A percentile compares a stretch with the other conserved stretches of the same genome.
These are phyloP conservation scores for Dynastes tityus DNA, from an alignment of 2,888 invertebrate species.

Conservation along the genomic window DNA sequence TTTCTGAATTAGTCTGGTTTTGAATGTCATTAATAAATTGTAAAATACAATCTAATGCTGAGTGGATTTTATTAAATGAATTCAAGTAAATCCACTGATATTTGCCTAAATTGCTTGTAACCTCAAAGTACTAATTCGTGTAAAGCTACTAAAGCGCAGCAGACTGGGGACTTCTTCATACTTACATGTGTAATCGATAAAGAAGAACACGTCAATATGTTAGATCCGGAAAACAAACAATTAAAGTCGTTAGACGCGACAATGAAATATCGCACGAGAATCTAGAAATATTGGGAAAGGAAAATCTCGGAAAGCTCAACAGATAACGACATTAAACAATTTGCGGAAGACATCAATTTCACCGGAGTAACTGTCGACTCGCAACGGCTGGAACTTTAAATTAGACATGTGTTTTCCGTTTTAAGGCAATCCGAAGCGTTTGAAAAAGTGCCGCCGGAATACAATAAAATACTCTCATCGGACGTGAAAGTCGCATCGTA, in stretches of 20 bases:
- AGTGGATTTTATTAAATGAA: too few relatives aligned
- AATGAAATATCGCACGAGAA: not conserved
- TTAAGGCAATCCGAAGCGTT: slow-evolving; percentile 14
- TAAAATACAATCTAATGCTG: too few relatives aligned
- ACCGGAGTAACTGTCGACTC: not conserved
- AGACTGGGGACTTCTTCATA: too few relatives aligned
- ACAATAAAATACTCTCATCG: slow-evolving; percentile 27
- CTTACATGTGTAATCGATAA: too few relatives aligned
- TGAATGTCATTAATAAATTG: too few relatives aligned
- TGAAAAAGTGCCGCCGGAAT: slow-evolving; percentile 27
- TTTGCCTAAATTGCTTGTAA: too few relatives aligned
- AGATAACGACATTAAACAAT: slow-evolving; percentile 36
- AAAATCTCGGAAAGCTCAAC: not conserved
- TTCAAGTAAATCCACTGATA: too few relatives aligned
- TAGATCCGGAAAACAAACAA: not conserved
- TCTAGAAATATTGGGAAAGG: not conserved
- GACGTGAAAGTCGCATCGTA: not conserved
- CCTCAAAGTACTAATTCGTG: too few relatives aligned
- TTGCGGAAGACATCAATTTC: slow-evolving; percentile 35
- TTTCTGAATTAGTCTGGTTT: too few relatives aligned
- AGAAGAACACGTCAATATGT: too few relatives aligned
- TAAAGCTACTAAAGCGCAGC: too few relatives aligned
- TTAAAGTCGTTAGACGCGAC: not conserved
- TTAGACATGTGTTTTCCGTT: slow-evolving; percentile 34
- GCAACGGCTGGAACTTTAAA: slow-evolving; percentile 35